phyloP scores from a whole-genome alignment of 2,113 vertebrate species.

The Cyanistes caeruleus region DNA sequence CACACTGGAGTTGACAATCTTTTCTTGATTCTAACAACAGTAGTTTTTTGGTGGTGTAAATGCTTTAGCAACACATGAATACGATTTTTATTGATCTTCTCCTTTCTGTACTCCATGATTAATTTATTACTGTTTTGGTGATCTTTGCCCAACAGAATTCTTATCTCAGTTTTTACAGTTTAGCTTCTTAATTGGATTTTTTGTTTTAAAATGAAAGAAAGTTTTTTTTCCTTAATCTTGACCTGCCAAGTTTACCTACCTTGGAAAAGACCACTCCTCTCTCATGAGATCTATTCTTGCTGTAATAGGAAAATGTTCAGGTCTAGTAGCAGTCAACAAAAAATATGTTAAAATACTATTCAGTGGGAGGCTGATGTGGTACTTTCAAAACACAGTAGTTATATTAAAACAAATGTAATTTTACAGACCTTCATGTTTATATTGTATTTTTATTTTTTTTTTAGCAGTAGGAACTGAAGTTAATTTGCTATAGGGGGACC shows the following conservation, averaged over 20 bases:
- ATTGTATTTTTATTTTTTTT: neutral
- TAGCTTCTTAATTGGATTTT: neutral
- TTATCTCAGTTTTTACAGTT: neutral
- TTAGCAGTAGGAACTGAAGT: neutral
- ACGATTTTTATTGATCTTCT: neutral
- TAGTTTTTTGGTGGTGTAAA: neutral
- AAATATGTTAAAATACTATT: neutral
- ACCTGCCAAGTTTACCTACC: neutral
- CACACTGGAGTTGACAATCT: neutral
- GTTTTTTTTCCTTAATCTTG: neutral
- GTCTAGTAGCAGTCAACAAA: neutral
- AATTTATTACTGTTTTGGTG: neutral
- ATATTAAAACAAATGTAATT: neutral
- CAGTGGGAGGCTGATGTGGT: neutral
- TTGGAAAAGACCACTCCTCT: neutral
- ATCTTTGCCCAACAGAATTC: neutral
- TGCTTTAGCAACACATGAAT: neutral
- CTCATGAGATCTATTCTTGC: fast-evolving
- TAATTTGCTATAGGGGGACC: neutral
- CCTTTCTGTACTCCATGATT: neutral
- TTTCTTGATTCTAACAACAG: neutral
- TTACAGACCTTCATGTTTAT: neutral
- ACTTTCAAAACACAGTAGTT: neutral
- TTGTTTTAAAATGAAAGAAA: neutral
- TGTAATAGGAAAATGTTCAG: neutral